Conservation (phyloP, 2,888 invertebrate genomes). For the Netelia melanura region DNA sequence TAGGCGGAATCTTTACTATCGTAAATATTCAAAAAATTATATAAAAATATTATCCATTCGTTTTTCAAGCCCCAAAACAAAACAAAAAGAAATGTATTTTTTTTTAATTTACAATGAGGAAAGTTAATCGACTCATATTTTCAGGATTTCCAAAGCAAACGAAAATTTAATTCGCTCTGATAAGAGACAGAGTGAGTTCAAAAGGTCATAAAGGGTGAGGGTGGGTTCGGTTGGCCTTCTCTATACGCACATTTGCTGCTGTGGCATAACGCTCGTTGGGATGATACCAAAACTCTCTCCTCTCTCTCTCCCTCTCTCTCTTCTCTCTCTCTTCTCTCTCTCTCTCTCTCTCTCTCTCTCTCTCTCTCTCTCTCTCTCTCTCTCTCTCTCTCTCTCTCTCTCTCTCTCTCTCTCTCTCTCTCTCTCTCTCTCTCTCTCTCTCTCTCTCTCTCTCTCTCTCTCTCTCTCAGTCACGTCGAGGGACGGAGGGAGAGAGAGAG, state of each 20-base stretch:
- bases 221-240: not conserved
- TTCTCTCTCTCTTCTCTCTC: conserved; percentile 19
- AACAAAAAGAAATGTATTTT: not conserved
- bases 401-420: conserved; percentile 20
- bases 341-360: conserved; percentile 20
- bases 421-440: conserved; percentile 20
- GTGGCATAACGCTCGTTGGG: conserved; percentile 37
- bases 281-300: conserved; percentile 45
- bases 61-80: not conserved
- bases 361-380: conserved; percentile 20
- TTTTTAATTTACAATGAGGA: conserved; percentile 3
- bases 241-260: conserved; percentile 6
- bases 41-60: no score
- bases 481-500: conserved; percentile 54
- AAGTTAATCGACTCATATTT: conserved; percentile 14
- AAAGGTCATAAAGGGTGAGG: conserved; percentile 31
- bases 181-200: conserved; percentile 21
- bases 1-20: no score
- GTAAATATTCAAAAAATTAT: no score
- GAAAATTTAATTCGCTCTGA: conserved; percentile 42
- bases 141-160: conserved; percentile 36
- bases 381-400: conserved; percentile 20
- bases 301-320: conserved; percentile 19
- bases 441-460: conserved; percentile 35
- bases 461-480: conserved; percentile 35